Evolutionary conservation across 2,888 invertebrate genomes (phyloP), one percentile per base, ranked within the genome.

Genomic region (Caradrina kadenii): DNA sequence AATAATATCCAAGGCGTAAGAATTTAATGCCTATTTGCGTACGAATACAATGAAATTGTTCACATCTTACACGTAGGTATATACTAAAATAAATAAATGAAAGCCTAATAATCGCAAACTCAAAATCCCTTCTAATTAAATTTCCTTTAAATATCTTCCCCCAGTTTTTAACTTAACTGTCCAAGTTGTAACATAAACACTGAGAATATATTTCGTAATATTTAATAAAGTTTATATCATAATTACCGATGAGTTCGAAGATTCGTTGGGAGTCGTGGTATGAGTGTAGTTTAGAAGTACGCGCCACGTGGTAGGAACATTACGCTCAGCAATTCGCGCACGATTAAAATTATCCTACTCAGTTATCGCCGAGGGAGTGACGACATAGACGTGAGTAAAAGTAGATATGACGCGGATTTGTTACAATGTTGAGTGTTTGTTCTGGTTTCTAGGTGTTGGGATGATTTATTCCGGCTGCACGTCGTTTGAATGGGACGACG

Each of bases 311-410:
- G 87, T 89, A 50, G 79, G 87, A 86, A 87, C 93, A 94, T 95
- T 94, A 94, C 88, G 90, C 85, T 88, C 84, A 82, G 87, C 92
- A 93, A 93, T 94, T 95, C 93, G 94, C 94, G 94, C 90, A 90
- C 94, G 93, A 94, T 95, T 95, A 93, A 94, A 95, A 95, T 95
- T 94, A 95, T 95, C 94, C 95, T 91, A 89, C 91, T 91, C 92
- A 87, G 88, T 94, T 94, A 95, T 94, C 92, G 93, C 89, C 87
- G 86, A 89, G 92, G 91, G 91, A 93, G 88, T 92, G 92, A 92
- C 91, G 93, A 63, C 56, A 79, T 75, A 89, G 90, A 86, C 49
- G 49, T 80, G 71, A 19, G 56, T 68, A 87, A 60, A 56, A 48
- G 54, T 82, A 88, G 90, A 90, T 31, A 55, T 75, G 79, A 58